Evolutionary conservation across 2,888 invertebrate genomes (phyloP), one percentile per base, ranked within the genome.

Genomic region (Hydraecia micacea): DNA sequence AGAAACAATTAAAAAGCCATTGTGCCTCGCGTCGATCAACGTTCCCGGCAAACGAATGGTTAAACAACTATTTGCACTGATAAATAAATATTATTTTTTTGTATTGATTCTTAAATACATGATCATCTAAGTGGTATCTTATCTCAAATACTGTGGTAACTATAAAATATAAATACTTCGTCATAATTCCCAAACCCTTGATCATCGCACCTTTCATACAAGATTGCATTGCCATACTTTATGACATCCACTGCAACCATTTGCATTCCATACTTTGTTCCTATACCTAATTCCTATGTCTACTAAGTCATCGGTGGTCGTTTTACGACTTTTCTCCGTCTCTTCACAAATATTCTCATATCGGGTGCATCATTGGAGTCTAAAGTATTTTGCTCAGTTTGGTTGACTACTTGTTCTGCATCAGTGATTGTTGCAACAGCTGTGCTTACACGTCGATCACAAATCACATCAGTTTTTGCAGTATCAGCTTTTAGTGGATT

Each of bases 321-420:
- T 80, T 90, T 95, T n/a, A 91, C 76, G 55, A 91, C 76, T 92
- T 93, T 95, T 80, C 93, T 93, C 82, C 94, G 91, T 87, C 96
- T 92, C 86, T 91, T 95, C 18, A 95, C 92, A 86, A 95, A 93
- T 91, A 96, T 94, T 88, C 95, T 94, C 8, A 96, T 91, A 88
- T 96, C 96, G 36, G 96, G 96, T 75, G 89, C 92, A 81, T 95
- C 95, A 84, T 89, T 89, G 6, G 86, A 77, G 58, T 87, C 89
- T 71, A 84, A 68, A 49, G 87, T 88, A 67, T 87, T 86, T 60
- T 77, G 89, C 49, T 88, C 86, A 7, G 88, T 87, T 74, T 85
- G 84, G 60, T 91, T 86, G 25, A 84, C 79, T 62, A 74, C 78
- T 66, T 73, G 55, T 46, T 68, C 73, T 66, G 77, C 52, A 65